Evolutionary conservation across 2,888 invertebrate genomes (phyloP), one percentile per base, ranked within the genome.

Genomic region (Clivina fossor): DNA sequence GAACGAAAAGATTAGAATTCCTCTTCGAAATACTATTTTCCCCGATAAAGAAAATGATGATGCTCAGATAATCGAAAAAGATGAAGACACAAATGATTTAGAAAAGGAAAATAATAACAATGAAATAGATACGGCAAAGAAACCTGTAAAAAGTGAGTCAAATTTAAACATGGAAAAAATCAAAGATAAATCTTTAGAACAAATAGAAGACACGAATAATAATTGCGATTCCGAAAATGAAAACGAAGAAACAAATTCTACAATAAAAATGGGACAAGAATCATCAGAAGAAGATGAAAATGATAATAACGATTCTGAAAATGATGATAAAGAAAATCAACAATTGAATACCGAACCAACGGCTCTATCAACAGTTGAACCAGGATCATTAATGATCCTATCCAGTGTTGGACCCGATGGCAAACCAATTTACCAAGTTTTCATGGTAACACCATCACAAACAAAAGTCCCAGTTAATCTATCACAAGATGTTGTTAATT

Each of bases 331-430:
- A 15, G 16, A 28, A 26, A 26, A 26, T 8, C 22, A 46, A n/a
- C 18, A 26, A 26, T 22, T 26, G 26, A 20, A 18, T 15, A 13
- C 22, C n/a, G 19, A n/a, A 11, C 33, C 51, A 11, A 24, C 32
- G n/a, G 55, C 43, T 13, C 28, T 49, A 44, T 53, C 60, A 44
- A 58, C 68, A 4, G 68, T 75, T 22, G 74, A 76, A 59, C 78
- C 78, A 1, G 80, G 79, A 28, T 78, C 77, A 49, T 57, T 78
- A 63, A 69, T 82, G 68, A 65, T 83, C 69, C 51, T 82, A 63
- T 62, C 77, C 53, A 68, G 70, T 67, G 65, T 72, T 66, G 64
- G 77, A 64, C 56, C 65, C 1, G 20, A 76, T 64, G 64, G 75
- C 51, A 65, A 79, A 69, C 71, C 76, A 54, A 66, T 74, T n/a